Evolutionary conservation across 2,797 vertebrate species (phyloP), one percentile per base, ranked within the genome.

Genomic region (Decapterus maruadsi): DNA sequence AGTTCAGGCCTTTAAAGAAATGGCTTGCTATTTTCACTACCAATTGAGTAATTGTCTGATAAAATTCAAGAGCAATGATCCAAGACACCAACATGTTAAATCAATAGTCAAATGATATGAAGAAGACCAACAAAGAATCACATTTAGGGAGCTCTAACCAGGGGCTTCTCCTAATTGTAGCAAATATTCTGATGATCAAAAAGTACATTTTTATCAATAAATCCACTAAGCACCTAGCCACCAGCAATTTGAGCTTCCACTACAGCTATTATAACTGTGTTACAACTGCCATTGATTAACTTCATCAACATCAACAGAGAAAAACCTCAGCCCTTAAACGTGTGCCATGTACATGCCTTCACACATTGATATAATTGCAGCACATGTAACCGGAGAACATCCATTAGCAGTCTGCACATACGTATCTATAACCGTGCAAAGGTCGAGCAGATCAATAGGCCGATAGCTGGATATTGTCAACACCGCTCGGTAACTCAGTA

Each of bases 391-490:
- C 60, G 38, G 36, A 77, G 80, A 22, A 71, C 73, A 68, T 55
- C 61, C 79, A 91, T 93, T 90, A 85, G 78, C 74, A 92, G 87
- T 90, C 89, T 0, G 60, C 26, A 54, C 84, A 74, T 43, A 73
- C 61, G 60, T 45, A 59, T 81, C 74, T 58, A 83, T 73, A 78
- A 71, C 72, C 67, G 75, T 31, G 84, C 82, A 92, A 94, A 94
- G 91, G 92, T 90, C 90, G 84, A 43, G 73, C 55, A 62, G 71
- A 93, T 93, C 86, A 80, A 90, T 92, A 82, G 13, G 76, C 77
- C 72, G 1, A 89, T 74, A 70, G 84, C 68, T 72, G 81, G 76
- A 83, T 76, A 70, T 77, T 67, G 73, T 82, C 84, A 87, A 90
- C 86, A 82, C 77, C 22, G 46, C 60, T 71, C 22, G 48, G 68